Evolutionary conservation across 2,113 vertebrate species (phyloP).

Genomic region (Thalassarche chlororhynchos): DNA sequence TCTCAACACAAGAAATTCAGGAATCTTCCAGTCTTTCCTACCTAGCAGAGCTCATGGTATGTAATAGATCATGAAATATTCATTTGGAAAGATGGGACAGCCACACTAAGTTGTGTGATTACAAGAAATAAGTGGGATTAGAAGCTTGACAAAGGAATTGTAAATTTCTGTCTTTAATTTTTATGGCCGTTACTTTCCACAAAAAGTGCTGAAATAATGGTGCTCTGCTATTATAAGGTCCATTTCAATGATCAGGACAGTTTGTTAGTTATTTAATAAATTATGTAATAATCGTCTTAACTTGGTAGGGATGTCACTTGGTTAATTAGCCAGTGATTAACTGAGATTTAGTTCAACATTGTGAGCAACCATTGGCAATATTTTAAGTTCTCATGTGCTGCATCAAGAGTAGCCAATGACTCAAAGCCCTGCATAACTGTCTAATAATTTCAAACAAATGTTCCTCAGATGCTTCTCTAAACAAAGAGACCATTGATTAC

Average conservation of each 20-base stretch:
- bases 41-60: rapidly evolving
- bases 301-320: not conserved
- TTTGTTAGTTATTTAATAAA: not conserved
- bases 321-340: not conserved
- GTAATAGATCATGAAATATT: not conserved
- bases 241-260: not conserved
- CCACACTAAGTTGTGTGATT: rapidly evolving
- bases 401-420: not conserved
- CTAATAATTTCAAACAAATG: not conserved
- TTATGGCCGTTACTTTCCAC: not conserved
- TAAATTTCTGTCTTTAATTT: not conserved
- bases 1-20: not conserved
- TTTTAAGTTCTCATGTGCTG: not conserved
- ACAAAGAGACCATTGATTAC: not conserved
- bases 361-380: not conserved
- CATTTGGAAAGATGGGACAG: not conserved
- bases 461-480: not conserved
- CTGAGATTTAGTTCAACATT: not conserved
- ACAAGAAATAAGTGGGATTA: not conserved
- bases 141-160: not conserved
- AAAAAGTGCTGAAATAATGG: not conserved
- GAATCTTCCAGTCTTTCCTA: not conserved
- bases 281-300: not conserved
- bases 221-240: not conserved
- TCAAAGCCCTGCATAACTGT: not conserved